Evolutionary conservation across 2,888 invertebrate species (phyloP).

Genomic region (Yponomeuta cagnagella): DNA sequence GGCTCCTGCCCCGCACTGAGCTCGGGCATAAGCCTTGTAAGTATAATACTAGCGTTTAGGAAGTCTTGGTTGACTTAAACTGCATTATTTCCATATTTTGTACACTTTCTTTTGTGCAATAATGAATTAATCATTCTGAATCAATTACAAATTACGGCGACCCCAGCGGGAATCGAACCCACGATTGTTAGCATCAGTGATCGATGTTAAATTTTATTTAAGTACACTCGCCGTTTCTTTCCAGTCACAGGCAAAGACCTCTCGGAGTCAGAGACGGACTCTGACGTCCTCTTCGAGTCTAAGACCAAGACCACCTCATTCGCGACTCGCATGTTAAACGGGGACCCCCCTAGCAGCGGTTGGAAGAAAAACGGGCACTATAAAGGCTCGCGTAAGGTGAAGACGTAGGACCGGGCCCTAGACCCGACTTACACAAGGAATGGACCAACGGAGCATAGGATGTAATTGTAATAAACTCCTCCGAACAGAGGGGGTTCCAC

Average conservation of each 20-base stretch:
- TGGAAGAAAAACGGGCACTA: slow-evolving; percentile 76
- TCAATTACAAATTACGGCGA: neutral
- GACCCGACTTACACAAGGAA: neutral
- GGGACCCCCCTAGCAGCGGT: slow-evolving; percentile 57
- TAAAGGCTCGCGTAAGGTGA: slow-evolving; percentile 52
- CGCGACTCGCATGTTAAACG: slow-evolving; percentile 50
- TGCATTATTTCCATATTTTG: too few species aligned
- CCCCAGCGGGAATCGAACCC: too few species aligned
- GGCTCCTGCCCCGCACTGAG: too few species aligned
- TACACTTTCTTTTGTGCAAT: too few species aligned
- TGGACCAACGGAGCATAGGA: too few species aligned
- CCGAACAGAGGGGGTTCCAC: too few species aligned
- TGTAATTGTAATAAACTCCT: too few species aligned
- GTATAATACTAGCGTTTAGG: too few species aligned
- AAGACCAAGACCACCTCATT: slow-evolving; percentile 75
- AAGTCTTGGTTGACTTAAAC: too few species aligned
- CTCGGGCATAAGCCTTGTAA: too few species aligned
- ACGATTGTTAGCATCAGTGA: too few species aligned
- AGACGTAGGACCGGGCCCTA: slow-evolving; percentile 46
- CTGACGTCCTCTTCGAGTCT: slow-evolving; percentile 89
- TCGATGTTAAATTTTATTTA: too few species aligned
- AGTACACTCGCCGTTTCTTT: slow-evolving; percentile 20
- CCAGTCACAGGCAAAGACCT: slow-evolving; percentile 78
- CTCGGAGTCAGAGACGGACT: slow-evolving; percentile 89
- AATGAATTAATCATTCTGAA: slow-evolving; percentile 18